Base-by-base conservation (phyloP, 92 coral and sea anemone genomes). In the Bergia puertoricense region DNA sequence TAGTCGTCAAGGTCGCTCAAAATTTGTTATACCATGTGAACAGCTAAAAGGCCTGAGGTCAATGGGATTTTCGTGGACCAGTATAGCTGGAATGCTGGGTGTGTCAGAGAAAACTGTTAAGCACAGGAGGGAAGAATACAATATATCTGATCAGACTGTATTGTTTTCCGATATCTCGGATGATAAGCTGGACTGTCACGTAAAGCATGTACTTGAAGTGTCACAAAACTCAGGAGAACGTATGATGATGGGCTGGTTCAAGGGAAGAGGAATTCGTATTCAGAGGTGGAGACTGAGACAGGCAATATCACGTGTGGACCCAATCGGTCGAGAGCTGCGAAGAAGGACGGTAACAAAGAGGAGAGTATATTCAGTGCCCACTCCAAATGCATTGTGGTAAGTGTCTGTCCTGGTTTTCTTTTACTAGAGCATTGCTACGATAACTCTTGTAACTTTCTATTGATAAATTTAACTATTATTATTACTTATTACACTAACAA, bases 211-310 rank as follows among this genome's bases (percentile, higher is more conserved):
- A 16, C 85, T 91, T 74, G 66, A 91, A 76, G 67, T 91, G 38
- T 93, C 93, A 40, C 90, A 84, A 41, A 81, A 93, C 30, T 93
- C 93, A 59, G 95, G 95, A 72, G 95, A 93, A 88, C 85, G 93
- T 79, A 92, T 92, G 95, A 74, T 93, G 6, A 84, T 93, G 74
- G 95, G 92, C 23, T 86, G 90, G 82, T 85, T 93, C 66, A 88
- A 88, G 85, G 93, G 93, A 51, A 90, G 77, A 88, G 93, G 94
- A 71, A 73, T 90, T n/a, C 88, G 86, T 57, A 86, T 94, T 44
- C 94, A 90, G 67, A 87, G 94, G 81, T 81, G 87, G 87, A 86
- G 92, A 82, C 16, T 90, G 42, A 91, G 91, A 56, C 74, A 81
- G 42, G 86, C 94, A 43, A 89, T 91, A n/a, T 45, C 75, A 77